Percentiles rank a stretch among this genome's conserved stretches.
These are phyloP conservation scores for Acrocephalus scirpaceus DNA, from an alignment of 2,797 vertebrate genomes.

Conservation along the genomic window DNA sequence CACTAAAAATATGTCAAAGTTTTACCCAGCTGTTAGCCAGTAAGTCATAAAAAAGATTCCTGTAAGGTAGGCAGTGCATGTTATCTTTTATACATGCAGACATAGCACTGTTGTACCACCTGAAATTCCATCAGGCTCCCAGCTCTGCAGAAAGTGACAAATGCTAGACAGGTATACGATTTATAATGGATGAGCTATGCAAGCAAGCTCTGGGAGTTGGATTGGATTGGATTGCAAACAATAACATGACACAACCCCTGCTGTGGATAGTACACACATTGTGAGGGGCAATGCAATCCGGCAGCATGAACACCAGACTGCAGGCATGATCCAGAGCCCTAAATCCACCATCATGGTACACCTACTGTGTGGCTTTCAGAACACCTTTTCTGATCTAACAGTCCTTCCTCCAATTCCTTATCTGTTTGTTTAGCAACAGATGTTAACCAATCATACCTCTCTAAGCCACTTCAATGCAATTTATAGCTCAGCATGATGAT, in stretches of 20 bases:
- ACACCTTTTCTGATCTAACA: neutral
- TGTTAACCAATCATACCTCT: neutral
- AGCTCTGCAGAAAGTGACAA: slow-evolving; percentile 59
- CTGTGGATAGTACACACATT: neutral
- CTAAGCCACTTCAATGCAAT: neutral
- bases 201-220: slow-evolving; percentile 34
- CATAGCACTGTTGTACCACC: slow-evolving; percentile 37
- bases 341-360: neutral
- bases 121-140: slow-evolving; percentile 58
- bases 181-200: slow-evolving; percentile 64
- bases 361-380: neutral
- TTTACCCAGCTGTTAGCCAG: slow-evolving; percentile 6
- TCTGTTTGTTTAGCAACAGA: neutral
- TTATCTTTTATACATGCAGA: slow-evolving; percentile 63
- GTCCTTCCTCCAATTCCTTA: neutral
- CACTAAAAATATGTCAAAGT: slow-evolving; percentile 10
- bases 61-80: slow-evolving; percentile 7
- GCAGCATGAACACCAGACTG: neutral
- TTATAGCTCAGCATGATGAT: neutral
- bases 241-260: slow-evolving; percentile 40
- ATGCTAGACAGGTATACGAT: slow-evolving; percentile 42
- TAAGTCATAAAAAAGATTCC: slow-evolving; percentile 12
- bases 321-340: neutral
- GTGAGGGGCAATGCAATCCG: neutral
- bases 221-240: slow-evolving; percentile 56